Evolutionary conservation across 2,113 vertebrate species (phyloP), one percentile per base, ranked within the genome.

Genomic region (Sapayoa aenigma): DNA sequence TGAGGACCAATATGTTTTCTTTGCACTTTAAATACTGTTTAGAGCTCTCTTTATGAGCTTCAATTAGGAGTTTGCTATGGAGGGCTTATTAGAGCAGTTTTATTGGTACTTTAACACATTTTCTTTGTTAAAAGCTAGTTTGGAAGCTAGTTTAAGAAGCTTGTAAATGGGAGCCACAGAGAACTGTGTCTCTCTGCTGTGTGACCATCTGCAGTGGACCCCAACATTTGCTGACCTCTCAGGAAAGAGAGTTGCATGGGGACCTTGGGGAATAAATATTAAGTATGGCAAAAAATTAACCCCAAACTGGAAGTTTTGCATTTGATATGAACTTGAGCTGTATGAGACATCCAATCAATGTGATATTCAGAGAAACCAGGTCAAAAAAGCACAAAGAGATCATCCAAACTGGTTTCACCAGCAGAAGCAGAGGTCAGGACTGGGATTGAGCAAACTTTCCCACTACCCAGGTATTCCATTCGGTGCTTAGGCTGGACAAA

Each of bases 101-200:
- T 98, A 98, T 97, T 95, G 96, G 95, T 92, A 84, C 79, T 97
- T 97, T 97, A 95, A 97, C 93, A 97, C 96, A 96, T 97, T 98
- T 97, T 97, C 96, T 97, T 97, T 97, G 97, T 97, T 97, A 97
- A 97, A 98, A 98, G 87, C 92, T 97, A 96, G 95, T 97, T 98
- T 97, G 97, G 97, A 95, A 97, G 95, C 87, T 96, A 97, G 94
- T 96, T 96, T 95, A 95, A 97, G 93, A 95, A 97, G 95, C 96
- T 98, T 97, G 92, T 98, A 98, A 98, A 97, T 94, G 73, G 89
- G 73, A 97, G 96, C 77, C 94, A 85, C 63, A 95, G 87, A 88
- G 84, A 95, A 79, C 78, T 94, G 90, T 97, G n/a, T n/a, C n/a
- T n/a, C 31, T 69, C 23, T 33, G 25, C 35, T 63, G 33, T 1